Evolutionary conservation across 1,140 invertebrate species (phyloP).

Genomic region (Drosophila bocqueti): DNA sequence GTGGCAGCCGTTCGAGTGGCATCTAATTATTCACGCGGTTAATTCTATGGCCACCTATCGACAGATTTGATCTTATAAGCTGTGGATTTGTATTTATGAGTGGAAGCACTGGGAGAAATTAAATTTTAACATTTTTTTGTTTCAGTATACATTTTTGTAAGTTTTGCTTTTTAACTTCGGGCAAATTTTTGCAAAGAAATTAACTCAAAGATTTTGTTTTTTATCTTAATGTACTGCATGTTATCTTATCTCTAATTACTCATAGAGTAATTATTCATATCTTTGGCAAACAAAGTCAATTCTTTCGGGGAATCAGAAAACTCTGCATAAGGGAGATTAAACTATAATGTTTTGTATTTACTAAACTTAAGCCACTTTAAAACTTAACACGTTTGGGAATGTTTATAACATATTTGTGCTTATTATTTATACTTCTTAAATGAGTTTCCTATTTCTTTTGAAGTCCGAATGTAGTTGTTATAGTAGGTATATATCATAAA

Average conservation of each 20-base stretch:
- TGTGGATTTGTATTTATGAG: conserved; percentile 24
- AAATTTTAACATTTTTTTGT: background rate
- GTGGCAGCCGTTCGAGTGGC: conserved; percentile 48
- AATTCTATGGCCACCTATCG: conserved; percentile 43
- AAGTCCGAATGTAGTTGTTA: too few relatives aligned
- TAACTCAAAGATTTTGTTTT: background rate
- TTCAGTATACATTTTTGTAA: background rate
- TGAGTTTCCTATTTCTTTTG: background rate
- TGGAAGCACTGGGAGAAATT: conserved; percentile 20
- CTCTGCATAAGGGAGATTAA: conserved; percentile 4
- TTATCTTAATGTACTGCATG: background rate
- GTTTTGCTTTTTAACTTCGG: too few relatives aligned
- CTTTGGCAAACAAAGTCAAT: conserved; percentile 1
- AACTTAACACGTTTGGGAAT: conserved; percentile 2
- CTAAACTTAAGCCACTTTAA: background rate
- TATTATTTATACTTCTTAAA: background rate
- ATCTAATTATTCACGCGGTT: conserved; percentile 55
- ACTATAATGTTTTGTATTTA: background rate
- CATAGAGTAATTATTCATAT: conserved; percentile 4
- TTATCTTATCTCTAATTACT: conserved; percentile 1
- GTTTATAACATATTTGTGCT: too few relatives aligned
- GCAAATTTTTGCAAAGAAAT: background rate
- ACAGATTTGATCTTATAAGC: conserved; percentile 47
- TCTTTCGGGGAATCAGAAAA: background rate
- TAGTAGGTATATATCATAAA: background rate